These are phyloP conservation scores for Ctenoplectra terminalis DNA, from an alignment of 1,140 invertebrate species.

Conservation along the genomic window DNA sequence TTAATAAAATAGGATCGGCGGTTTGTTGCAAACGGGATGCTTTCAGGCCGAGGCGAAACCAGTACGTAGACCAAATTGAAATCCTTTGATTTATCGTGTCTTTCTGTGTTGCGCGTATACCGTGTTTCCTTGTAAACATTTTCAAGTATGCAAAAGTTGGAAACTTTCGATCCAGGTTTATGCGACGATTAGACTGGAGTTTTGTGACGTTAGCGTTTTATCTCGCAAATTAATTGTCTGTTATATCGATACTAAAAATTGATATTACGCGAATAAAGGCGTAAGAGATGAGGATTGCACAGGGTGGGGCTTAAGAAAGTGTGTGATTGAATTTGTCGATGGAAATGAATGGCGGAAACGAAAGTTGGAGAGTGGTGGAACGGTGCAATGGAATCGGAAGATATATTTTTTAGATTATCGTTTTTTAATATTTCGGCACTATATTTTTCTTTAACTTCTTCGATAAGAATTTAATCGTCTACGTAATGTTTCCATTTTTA, in stretches of 20 bases:
- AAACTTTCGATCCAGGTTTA: neutral
- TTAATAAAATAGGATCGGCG: conserved; percentile 42
- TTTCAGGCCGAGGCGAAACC: conserved; percentile 18
- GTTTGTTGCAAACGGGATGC: conserved; percentile 7
- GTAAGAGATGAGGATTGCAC: neutral
- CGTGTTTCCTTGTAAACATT: neutral
- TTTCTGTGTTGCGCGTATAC: neutral
- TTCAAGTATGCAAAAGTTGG: neutral
- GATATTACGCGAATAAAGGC: neutral
- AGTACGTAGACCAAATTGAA: neutral
- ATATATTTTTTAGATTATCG: no score
- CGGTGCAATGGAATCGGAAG: no score
- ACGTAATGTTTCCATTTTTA: no score
- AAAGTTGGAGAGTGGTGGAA: no score
- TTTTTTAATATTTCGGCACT: no score
- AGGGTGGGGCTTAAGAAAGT: neutral
- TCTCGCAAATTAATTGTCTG: neutral
- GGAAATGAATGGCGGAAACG: neutral
- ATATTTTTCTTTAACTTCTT: no score
- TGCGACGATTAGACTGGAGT: neutral
- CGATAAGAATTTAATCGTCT: no score
- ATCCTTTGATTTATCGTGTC: conserved; percentile 26
- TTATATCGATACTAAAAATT: neutral
- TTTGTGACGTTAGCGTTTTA: neutral
- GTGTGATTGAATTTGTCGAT: neutral